Conservation (phyloP, 2,113 vertebrate genomes). For the Caracal caracal region DNA sequence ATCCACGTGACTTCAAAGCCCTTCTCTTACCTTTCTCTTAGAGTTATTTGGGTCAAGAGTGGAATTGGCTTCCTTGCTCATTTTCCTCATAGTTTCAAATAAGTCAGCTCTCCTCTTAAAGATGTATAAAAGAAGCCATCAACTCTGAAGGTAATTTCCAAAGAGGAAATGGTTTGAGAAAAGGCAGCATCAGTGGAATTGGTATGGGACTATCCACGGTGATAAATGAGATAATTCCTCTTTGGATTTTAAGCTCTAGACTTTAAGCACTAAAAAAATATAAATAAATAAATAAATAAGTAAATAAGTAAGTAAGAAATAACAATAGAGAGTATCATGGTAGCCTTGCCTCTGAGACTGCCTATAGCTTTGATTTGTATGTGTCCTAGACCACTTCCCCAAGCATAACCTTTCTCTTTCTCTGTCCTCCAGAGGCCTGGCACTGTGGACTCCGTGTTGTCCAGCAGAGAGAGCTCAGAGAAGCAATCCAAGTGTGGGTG, state of each 20-base stretch:
- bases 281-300: no score
- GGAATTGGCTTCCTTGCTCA: neutral
- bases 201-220: neutral
- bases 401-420: neutral
- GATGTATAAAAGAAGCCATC: neutral
- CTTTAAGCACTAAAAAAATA: neutral
- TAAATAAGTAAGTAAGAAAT: no score
- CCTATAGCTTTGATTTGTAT: neutral
- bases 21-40: neutral
- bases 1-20: neutral
- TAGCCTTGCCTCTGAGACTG: neutral
- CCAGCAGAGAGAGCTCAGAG: slow-evolving; percentile 47
- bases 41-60: neutral
- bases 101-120: neutral
- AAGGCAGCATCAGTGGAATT: neutral
- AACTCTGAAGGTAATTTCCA: neutral
- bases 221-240: neutral
- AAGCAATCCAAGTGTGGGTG: slow-evolving; percentile 26
- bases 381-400: neutral
- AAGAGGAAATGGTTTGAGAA: slow-evolving; percentile 10
- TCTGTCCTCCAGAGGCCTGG: slow-evolving; percentile 85
- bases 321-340: neutral
- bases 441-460: slow-evolving; percentile 83
- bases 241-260: neutral
- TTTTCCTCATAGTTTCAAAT: neutral